Percentiles rank a stretch among this genome's conserved stretches.
phyloP scores from a whole-genome alignment of 1,140 invertebrate genomes.

The Zophobas morio region DNA sequence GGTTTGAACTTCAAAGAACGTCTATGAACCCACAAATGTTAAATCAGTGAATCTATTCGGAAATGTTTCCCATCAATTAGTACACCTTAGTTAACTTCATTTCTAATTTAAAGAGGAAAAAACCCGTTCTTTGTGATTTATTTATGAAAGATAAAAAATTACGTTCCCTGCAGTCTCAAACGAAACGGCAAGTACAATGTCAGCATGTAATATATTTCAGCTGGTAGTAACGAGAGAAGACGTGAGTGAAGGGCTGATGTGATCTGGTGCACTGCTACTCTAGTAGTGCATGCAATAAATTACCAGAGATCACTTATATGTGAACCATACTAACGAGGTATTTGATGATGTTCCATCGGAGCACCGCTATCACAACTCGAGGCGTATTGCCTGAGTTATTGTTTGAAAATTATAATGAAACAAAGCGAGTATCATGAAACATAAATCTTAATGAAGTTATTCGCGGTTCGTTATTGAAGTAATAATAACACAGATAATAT shows the following conservation, averaged over 20 bases:
- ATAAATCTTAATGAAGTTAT: constrained; percentile 41
- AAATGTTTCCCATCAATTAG: no score
- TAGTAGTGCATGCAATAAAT: constrained; percentile 25
- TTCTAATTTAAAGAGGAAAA: no score
- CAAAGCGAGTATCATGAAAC: constrained; percentile 13
- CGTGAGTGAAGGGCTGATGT: constrained; percentile 16
- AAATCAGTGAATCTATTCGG: no score
- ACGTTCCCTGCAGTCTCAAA: no score
- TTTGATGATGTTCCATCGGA: constrained; percentile 25
- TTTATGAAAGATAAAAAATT: no score
- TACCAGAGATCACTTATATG: constrained; percentile 33
- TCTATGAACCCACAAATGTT: no score
- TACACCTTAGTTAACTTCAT: no score
- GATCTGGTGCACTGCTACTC: constrained; percentile 25
- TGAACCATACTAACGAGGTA: constrained; percentile 25
- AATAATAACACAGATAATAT: constrained; percentile 2
- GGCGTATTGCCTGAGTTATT: constrained; percentile 16
- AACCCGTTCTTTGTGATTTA: no score
- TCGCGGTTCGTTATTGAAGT: constrained; percentile 18
- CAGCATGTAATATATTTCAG: not conserved
- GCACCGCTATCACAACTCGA: constrained; percentile 17
- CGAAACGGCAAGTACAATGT: no score
- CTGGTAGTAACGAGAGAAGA: not conserved
- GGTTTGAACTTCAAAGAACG: no score
- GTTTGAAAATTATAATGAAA: constrained; percentile 40